These are phyloP conservation scores for Carettochelys insculpta DNA, from an alignment of 2,113 vertebrate genomes.

Conservation along the genomic window DNA sequence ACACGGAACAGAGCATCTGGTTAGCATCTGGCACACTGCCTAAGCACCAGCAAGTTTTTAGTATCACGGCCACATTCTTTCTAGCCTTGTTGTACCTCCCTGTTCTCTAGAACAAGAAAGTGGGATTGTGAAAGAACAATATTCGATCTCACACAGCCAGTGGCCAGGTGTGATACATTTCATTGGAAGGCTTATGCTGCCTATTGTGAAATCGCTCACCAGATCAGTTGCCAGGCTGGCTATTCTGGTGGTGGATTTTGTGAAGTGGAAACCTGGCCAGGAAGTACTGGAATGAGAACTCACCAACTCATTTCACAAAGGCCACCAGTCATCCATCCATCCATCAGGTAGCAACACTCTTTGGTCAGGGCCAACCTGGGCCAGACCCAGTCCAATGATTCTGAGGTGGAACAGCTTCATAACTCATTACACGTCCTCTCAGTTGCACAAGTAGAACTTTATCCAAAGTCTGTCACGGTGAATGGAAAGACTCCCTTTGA, in stretches of 20 bases:
- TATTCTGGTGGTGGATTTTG: background rate
- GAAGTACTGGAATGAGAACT: background rate
- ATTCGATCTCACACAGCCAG: background rate
- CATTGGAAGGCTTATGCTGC: background rate
- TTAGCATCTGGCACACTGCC: background rate
- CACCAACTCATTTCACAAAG: background rate
- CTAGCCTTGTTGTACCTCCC: background rate
- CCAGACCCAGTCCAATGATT: background rate
- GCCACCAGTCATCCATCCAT: background rate
- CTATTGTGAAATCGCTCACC: background rate
- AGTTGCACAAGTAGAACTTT: background rate
- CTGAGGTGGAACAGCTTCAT: background rate
- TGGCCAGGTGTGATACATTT: background rate
- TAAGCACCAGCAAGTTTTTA: background rate
- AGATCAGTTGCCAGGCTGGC: background rate
- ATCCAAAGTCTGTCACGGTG: background rate
- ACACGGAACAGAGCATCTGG: conserved; percentile 4
- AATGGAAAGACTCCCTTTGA: background rate
- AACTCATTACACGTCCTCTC: background rate
- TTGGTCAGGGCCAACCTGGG: background rate
- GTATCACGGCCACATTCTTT: background rate
- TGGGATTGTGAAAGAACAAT: background rate
- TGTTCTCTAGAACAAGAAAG: background rate
- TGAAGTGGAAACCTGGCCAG: background rate
- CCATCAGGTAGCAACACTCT: accelerated